A percentile compares a stretch with the other conserved stretches of the same genome.
Conservation (phyloP, 2,113 vertebrate species). For the Naja naja region DNA sequence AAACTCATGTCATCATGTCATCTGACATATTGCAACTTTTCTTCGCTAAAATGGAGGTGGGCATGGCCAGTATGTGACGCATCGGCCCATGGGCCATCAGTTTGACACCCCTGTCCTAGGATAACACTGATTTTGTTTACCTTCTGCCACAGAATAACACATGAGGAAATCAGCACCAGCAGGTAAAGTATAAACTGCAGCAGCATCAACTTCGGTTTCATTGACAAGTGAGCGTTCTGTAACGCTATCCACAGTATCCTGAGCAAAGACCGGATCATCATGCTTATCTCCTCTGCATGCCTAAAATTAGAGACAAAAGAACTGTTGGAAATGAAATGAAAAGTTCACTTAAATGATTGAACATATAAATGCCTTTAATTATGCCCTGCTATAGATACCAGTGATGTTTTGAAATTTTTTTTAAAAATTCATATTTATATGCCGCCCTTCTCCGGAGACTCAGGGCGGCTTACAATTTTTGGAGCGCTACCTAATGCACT, state of each 20-base stretch:
- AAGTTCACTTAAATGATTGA: not conserved
- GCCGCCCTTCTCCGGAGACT: too few relatives aligned
- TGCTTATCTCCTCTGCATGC: constrained; percentile 89
- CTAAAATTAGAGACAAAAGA: constrained; percentile 56
- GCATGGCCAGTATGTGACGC: too few relatives aligned
- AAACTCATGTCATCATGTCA: too few relatives aligned
- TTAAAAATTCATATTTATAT: too few relatives aligned
- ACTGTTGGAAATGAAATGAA: not conserved
- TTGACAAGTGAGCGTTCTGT: constrained; percentile 29
- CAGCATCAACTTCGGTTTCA: constrained; percentile 80
- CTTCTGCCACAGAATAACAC: constrained; percentile 97
- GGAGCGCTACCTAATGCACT: too few relatives aligned
- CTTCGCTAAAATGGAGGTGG: too few relatives aligned
- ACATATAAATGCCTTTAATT: not conserved
- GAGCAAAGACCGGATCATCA: constrained; percentile 73
- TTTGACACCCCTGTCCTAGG: not conserved
- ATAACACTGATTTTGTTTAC: constrained; percentile 62
- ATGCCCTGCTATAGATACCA: not conserved
- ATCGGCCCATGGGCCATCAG: too few relatives aligned
- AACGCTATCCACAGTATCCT: constrained; percentile 72
- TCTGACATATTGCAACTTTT: too few relatives aligned
- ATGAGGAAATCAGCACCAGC: constrained; percentile 94
- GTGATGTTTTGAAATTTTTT: not conserved
- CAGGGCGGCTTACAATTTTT: too few relatives aligned
- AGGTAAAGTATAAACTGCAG: constrained; percentile 81